Evolutionary conservation across 2,113 vertebrate species (phyloP).

Genomic region (Ictalurus punctatus): DNA sequence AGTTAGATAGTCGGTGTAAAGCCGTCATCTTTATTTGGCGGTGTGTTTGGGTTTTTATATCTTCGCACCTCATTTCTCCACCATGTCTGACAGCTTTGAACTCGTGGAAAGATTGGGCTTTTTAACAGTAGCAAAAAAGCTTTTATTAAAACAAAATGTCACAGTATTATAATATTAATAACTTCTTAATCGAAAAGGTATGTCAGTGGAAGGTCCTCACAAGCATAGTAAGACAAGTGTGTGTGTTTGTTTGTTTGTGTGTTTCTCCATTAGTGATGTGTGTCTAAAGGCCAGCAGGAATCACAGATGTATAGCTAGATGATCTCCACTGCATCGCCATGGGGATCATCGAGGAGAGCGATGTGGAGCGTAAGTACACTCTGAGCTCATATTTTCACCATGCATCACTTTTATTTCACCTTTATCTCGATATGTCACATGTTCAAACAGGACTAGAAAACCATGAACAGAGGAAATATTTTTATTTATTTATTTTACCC

Average conservation of each 20-base stretch:
- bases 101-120: neutral
- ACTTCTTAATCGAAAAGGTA: neutral
- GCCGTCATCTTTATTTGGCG: neutral
- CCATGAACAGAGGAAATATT: neutral
- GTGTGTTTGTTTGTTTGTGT: neutral
- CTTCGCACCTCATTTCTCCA: neutral
- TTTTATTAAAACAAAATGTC: neutral
- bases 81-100: neutral
- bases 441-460: neutral
- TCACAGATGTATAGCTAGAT: conserved; percentile 55
- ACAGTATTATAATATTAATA: neutral
- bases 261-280: conserved; percentile 9
- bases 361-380: conserved; percentile 74
- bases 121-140: neutral
- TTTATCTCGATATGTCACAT: neutral
- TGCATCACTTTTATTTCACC: neutral
- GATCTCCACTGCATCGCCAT: conserved; percentile 18
- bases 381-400: neutral
- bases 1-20: neutral
- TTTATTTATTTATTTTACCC: neutral
- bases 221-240: neutral
- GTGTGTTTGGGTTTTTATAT: neutral
- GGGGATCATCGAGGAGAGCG: conserved; percentile 70
- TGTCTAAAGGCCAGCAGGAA: conserved; percentile 1
- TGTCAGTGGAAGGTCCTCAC: neutral